These are phyloP conservation scores for Microplitis mediator DNA, from an alignment of 1,140 invertebrate genomes.

Conservation along the genomic window DNA sequence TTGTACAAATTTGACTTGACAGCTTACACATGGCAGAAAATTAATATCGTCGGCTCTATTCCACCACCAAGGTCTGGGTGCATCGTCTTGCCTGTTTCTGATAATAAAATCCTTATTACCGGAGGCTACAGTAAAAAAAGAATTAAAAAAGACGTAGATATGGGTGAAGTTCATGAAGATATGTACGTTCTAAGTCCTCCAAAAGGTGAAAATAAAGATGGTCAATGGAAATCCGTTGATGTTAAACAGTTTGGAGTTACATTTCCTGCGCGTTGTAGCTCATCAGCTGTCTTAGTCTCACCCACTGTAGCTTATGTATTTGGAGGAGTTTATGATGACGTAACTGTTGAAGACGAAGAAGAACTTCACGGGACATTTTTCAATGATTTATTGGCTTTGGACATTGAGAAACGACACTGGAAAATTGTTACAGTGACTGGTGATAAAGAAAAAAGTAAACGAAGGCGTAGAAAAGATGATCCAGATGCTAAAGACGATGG, in stretches of 20 bases:
- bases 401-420: conserved; percentile 79
- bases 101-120: conserved; percentile 73
- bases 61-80: conserved; percentile 79
- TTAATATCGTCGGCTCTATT: conserved; percentile 68
- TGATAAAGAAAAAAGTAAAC: conserved; percentile 57
- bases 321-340: conserved; percentile 83
- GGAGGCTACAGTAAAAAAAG: conserved; percentile 86
- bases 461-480: conserved; percentile 48
- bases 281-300: conserved; percentile 62
- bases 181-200: conserved; percentile 77
- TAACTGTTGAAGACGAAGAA: conserved; percentile 75
- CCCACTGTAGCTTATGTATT: conserved; percentile 72
- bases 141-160: conserved; percentile 81
- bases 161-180: conserved; percentile 80
- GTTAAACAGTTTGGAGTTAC: conserved; percentile 73
- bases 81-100: conserved; percentile 58
- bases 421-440: conserved; percentile 65
- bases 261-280: conserved; percentile 73
- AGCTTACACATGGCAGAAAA: conserved; percentile 78
- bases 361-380: conserved; percentile 79
- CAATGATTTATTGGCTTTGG: conserved; percentile 80
- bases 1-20: conserved; percentile 83
- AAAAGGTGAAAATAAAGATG: conserved; percentile 67
- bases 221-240: conserved; percentile 78
- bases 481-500: conserved; percentile 38